A percentile compares a stretch with the other conserved stretches of the same genome.
These are phyloP conservation scores for Drosophila orosa DNA, from an alignment of 1,140 invertebrate genomes.

Conservation along the genomic window DNA sequence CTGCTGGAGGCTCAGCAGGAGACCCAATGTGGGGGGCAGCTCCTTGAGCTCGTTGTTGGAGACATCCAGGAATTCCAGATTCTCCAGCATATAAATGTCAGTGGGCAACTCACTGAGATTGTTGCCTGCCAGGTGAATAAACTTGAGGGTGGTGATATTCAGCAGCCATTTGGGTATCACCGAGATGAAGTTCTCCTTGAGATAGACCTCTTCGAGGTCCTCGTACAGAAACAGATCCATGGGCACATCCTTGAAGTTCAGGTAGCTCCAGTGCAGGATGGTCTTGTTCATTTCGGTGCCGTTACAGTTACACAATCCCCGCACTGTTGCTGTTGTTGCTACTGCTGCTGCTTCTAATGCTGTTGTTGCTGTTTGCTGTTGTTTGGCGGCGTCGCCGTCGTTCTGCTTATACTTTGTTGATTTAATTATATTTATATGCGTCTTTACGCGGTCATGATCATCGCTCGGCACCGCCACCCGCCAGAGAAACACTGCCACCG, in stretches of 20 bases:
- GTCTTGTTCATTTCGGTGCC: slow-evolving; percentile 76
- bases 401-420: slow-evolving; percentile 43
- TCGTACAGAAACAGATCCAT: slow-evolving; percentile 79
- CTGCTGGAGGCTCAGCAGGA: slow-evolving; percentile 64
- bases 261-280: slow-evolving; percentile 83
- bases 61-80: slow-evolving; percentile 80
- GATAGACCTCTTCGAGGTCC: slow-evolving; percentile 78
- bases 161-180: slow-evolving; percentile 81
- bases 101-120: slow-evolving; percentile 67
- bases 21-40: slow-evolving; percentile 69
- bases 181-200: slow-evolving; percentile 83
- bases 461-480: slow-evolving; percentile 71
- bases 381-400: slow-evolving; percentile 18
- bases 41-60: slow-evolving; percentile 75
- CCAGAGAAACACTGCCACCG: slow-evolving; percentile 65
- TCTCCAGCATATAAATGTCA: slow-evolving; percentile 79
- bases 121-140: slow-evolving; percentile 81
- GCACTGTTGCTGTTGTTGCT: slow-evolving; percentile 31
- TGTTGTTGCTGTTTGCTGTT: slow-evolving; percentile 40
- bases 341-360: not conserved
- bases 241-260: slow-evolving; percentile 82
- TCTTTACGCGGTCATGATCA: slow-evolving; percentile 80
- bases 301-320: slow-evolving; percentile 65
- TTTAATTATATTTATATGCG: slow-evolving; percentile 60
- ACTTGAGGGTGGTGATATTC: slow-evolving; percentile 77